A percentile compares a stretch with the other conserved stretches of the same genome.
phyloP scores from a whole-genome alignment of 2,113 vertebrate species.

The Crotophaga sulcirostris region DNA sequence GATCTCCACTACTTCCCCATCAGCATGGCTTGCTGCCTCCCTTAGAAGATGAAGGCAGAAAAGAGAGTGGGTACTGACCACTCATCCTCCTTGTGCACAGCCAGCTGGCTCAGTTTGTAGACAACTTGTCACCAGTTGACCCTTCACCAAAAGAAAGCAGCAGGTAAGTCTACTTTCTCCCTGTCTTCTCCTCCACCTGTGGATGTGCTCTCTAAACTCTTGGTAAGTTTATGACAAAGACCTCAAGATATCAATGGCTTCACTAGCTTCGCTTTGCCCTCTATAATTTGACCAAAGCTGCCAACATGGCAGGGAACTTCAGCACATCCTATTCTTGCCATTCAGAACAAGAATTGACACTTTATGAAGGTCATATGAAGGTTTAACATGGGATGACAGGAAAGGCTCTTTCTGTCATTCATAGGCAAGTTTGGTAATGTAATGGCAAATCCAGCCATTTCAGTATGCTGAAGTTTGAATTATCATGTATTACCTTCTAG shows the following conservation, averaged over 20 bases:
- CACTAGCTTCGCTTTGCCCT: neutral
- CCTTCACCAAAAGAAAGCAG: neutral
- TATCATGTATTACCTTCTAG: neutral
- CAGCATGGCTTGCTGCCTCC: neutral
- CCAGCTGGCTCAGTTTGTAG: neutral
- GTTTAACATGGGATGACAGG: neutral
- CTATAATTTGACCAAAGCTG: neutral
- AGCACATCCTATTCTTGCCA: neutral
- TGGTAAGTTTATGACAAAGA: neutral
- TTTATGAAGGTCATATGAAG: neutral
- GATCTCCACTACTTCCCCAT: neutral
- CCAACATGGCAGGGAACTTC: neutral
- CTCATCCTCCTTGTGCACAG: neutral
- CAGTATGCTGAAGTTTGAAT: neutral
- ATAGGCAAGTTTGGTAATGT: neutral
- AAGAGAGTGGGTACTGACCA: neutral
- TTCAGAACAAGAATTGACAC: neutral
- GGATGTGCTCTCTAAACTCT: neutral
- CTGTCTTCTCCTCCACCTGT: neutral
- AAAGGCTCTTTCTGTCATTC: neutral
- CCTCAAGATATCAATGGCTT: neutral
- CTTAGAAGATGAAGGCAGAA: neutral
- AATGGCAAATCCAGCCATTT: neutral
- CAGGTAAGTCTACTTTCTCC: neutral
- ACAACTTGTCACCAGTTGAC: neutral